Evolutionary conservation across 2,113 vertebrate species (phyloP).

Genomic region (Corvus moneduloides): DNA sequence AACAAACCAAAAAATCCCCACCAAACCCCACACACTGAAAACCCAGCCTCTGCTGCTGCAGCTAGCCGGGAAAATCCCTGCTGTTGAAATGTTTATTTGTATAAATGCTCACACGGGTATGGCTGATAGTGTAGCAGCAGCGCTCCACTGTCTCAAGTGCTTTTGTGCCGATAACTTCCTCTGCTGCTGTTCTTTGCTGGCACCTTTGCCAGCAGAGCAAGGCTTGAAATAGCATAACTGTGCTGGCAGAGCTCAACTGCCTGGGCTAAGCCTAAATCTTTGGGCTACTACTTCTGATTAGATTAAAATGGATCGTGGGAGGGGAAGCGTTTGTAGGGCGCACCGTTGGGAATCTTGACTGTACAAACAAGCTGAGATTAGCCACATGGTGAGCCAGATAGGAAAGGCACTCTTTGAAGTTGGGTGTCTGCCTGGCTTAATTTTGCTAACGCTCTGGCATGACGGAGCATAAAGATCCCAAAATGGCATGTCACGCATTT

Average conservation of each 20-base stretch:
- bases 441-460: not conserved
- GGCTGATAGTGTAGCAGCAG: not conserved
- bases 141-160: not conserved
- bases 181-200: not conserved
- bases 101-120: not conserved
- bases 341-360: constrained; percentile 11
- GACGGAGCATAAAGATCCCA: not conserved
- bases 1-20: not conserved
- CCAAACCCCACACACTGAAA: not conserved
- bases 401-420: constrained; percentile 31
- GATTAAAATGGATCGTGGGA: constrained; percentile 41
- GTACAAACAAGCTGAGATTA: constrained; percentile 48
- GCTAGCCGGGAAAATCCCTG: not conserved
- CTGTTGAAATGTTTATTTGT: not conserved
- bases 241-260: not conserved
- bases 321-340: not conserved
- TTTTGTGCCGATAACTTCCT: not conserved
- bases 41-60: not conserved
- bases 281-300: constrained; percentile 30
- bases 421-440: not conserved
- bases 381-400: not conserved
- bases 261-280: not conserved
- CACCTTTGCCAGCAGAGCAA: not conserved
- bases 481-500: not conserved
- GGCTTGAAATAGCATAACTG: not conserved